These are phyloP conservation scores for Eurois occulta DNA, from an alignment of 2,888 invertebrate genomes.

Conservation along the genomic window DNA sequence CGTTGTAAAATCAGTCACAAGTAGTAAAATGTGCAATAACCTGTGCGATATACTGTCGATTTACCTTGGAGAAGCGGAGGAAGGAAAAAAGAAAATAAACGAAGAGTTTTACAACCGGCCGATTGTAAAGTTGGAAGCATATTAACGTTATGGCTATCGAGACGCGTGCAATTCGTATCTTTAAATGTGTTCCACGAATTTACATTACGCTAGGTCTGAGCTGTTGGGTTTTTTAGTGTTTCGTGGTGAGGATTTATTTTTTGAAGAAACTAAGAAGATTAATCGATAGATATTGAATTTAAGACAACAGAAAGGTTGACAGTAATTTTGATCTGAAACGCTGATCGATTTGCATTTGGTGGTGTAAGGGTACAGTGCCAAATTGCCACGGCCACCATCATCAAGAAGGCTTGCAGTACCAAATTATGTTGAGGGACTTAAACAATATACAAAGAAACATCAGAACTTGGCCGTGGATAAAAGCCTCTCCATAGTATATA, in stretches of 20 bases:
- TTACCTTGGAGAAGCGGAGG: slow-evolving; percentile 75
- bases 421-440: too few species aligned
- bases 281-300: too few species aligned
- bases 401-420: too few species aligned
- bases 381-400: too few species aligned
- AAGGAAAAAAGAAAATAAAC: slow-evolving; percentile 62
- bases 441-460: too few species aligned
- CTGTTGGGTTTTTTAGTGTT: slow-evolving; percentile 24
- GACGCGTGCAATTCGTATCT: slow-evolving; percentile 77
- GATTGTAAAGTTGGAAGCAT: slow-evolving; percentile 87
- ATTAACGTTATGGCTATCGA: slow-evolving; percentile 72
- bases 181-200: slow-evolving; percentile 79
- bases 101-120: slow-evolving; percentile 78
- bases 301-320: too few species aligned
- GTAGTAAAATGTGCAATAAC: slow-evolving; percentile 86
- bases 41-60: slow-evolving; percentile 85
- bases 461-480: too few species aligned
- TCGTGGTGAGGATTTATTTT: slow-evolving; percentile 24
- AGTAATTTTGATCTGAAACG: too few species aligned
- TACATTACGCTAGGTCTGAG: slow-evolving; percentile 60
- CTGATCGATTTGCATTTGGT: too few species aligned
- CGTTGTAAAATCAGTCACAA: slow-evolving; percentile 89
- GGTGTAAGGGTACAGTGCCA: too few species aligned
- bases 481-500: too few species aligned
- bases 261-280: neutral